Conservation (phyloP, 2,797 vertebrate species). For the Acipenser oxyrinchus region DNA sequence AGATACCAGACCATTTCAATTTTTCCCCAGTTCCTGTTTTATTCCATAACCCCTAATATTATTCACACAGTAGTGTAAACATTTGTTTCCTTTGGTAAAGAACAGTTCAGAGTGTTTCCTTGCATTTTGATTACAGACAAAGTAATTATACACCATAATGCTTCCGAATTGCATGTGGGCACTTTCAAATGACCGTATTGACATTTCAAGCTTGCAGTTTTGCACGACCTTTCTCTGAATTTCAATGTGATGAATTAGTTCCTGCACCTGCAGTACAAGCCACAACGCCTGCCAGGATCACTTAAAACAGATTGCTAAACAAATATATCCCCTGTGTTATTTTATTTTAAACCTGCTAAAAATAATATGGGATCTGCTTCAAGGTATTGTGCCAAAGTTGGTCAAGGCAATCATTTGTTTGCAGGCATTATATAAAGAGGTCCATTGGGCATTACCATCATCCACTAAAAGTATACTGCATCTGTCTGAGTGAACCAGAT, state of each 20-base stretch:
- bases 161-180: neutral
- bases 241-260: neutral
- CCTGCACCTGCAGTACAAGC: neutral
- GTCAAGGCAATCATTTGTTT: too few species aligned
- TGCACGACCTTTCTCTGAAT: neutral
- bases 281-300: neutral
- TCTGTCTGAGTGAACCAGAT: too few species aligned
- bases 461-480: too few species aligned
- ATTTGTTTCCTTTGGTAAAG: neutral
- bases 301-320: neutral
- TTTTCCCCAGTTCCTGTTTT: too few species aligned
- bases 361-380: too few species aligned
- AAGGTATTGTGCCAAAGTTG: too few species aligned
- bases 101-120: too few species aligned
- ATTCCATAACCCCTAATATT: too few species aligned
- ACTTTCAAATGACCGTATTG: neutral
- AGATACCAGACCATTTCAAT: too few species aligned
- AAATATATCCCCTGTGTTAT: neutral
- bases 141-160: neutral
- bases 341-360: neutral
- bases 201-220: neutral
- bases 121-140: neutral
- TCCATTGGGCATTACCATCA: too few species aligned
- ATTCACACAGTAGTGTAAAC: slow-evolving; percentile 2
- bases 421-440: too few species aligned